Percentiles rank a stretch among this genome's conserved stretches.
These are phyloP conservation scores for Chionomys nivalis DNA, from an alignment of 2,113 vertebrate species.

Conservation along the genomic window DNA sequence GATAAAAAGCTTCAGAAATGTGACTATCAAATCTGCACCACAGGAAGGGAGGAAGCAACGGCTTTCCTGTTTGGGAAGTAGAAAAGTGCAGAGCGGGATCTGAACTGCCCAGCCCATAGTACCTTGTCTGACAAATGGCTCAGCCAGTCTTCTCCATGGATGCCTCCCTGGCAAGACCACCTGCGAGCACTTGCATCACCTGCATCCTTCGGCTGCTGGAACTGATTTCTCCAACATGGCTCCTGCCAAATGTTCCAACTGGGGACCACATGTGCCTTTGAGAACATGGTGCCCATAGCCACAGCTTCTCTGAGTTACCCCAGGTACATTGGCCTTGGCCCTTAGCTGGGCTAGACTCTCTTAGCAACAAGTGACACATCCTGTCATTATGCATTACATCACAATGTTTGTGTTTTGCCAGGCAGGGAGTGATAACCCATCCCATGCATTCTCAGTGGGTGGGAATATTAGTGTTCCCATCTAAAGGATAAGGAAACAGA, in stretches of 20 bases:
- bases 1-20: neutral
- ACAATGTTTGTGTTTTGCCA: neutral
- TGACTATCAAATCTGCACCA: neutral
- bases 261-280: neutral
- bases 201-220: neutral
- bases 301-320: neutral
- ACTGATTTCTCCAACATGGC: neutral
- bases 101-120: neutral
- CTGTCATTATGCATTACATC: neutral
- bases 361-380: rapidly evolving
- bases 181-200: rapidly evolving
- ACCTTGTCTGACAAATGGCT: neutral
- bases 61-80: neutral
- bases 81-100: rapidly evolving
- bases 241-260: neutral
- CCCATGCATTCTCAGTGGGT: neutral
- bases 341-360: neutral
- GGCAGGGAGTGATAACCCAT: neutral
- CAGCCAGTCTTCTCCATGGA: neutral
- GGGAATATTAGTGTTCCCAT: neutral
- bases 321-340: neutral
- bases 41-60: neutral
- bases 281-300: neutral
- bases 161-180: neutral
- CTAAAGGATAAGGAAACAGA: neutral